phyloP scores from a whole-genome alignment of 2,888 invertebrate genomes.

The Chrysopilus asiliformis region DNA sequence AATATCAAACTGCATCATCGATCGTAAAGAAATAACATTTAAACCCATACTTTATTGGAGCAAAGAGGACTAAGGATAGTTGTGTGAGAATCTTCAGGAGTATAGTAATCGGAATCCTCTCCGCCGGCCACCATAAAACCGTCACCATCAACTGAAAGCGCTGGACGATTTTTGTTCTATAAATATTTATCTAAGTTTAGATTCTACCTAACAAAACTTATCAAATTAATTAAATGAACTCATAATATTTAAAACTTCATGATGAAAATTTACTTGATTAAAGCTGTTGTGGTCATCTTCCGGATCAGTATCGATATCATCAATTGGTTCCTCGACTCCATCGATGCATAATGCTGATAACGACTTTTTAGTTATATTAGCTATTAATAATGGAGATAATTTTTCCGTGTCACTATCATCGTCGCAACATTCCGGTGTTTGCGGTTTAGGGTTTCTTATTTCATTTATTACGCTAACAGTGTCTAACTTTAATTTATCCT shows the following conservation, averaged over 20 bases:
- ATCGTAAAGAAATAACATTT: too few relatives aligned
- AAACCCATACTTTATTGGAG: constrained; percentile 24
- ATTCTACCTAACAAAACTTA: too few relatives aligned
- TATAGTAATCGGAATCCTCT: constrained; percentile 67
- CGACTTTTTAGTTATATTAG: constrained; percentile 10
- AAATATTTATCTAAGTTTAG: too few relatives aligned
- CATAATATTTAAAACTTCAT: background rate
- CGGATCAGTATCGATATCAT: constrained; percentile 45
- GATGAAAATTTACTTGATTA: background rate
- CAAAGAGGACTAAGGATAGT: constrained; percentile 51
- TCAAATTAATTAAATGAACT: too few relatives aligned
- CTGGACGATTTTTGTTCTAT: constrained; percentile 20
- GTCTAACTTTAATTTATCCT: too few relatives aligned
- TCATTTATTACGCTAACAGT: too few relatives aligned
- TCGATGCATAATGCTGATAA: constrained; percentile 32
- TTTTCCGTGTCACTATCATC: constrained; percentile 76
- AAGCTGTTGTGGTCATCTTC: constrained; percentile 14
- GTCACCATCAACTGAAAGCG: constrained; percentile 21
- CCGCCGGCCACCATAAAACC: constrained; percentile 29
- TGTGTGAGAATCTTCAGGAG: constrained; percentile 60
- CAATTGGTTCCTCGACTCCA: constrained; percentile 44
- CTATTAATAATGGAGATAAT: constrained; percentile 53
- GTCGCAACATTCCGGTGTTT: too few relatives aligned
- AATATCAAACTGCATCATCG: too few relatives aligned
- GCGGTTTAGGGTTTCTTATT: constrained; percentile 1